These are phyloP conservation scores for Isoperla grammatica DNA, from an alignment of 2,888 invertebrate genomes.

Conservation along the genomic window DNA sequence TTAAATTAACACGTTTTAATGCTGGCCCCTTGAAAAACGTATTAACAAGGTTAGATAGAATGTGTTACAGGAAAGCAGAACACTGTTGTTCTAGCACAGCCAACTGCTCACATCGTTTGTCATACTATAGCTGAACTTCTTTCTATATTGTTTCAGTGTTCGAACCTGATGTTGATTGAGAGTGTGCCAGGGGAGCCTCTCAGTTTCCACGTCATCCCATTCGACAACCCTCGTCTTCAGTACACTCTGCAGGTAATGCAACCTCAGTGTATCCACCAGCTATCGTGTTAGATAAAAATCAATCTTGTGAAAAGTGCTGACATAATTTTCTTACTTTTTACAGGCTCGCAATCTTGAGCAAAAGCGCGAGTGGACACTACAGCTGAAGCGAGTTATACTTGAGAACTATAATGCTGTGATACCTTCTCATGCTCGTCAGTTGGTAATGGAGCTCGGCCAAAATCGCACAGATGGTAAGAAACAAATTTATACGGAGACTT, in stretches of 20 bases:
- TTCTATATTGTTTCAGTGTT: slow-evolving; percentile 61
- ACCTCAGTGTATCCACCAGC: slow-evolving; percentile 3
- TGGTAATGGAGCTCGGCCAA: slow-evolving; percentile 84
- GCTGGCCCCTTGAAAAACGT: no score
- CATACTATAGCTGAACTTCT: background rate
- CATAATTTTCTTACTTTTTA: slow-evolving; percentile 11
- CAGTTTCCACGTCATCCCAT: slow-evolving; percentile 94
- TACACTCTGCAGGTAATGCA: slow-evolving; percentile 69
- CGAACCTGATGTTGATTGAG: slow-evolving; percentile 95
- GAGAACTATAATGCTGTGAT: slow-evolving; percentile 92
- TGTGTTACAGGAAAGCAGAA: no score
- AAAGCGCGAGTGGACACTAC: slow-evolving; percentile 78
- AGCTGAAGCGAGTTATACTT: slow-evolving; percentile 80
- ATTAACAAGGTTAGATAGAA: no score
- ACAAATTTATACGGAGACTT: no score
- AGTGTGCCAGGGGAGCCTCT: slow-evolving; percentile 90
- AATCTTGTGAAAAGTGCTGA: background rate
- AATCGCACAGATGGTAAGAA: slow-evolving; percentile 60
- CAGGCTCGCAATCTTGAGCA: slow-evolving; percentile 74
- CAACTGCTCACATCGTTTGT: no score
- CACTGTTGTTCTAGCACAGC: no score
- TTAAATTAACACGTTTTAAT: no score
- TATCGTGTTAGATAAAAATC: slow-evolving; percentile 7
- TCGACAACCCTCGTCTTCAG: slow-evolving; percentile 88
- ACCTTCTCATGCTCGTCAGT: slow-evolving; percentile 87